Evolutionary conservation across 2,797 vertebrate species (phyloP), one percentile per base, ranked within the genome.

Genomic region (Austrolebias charrua): DNA sequence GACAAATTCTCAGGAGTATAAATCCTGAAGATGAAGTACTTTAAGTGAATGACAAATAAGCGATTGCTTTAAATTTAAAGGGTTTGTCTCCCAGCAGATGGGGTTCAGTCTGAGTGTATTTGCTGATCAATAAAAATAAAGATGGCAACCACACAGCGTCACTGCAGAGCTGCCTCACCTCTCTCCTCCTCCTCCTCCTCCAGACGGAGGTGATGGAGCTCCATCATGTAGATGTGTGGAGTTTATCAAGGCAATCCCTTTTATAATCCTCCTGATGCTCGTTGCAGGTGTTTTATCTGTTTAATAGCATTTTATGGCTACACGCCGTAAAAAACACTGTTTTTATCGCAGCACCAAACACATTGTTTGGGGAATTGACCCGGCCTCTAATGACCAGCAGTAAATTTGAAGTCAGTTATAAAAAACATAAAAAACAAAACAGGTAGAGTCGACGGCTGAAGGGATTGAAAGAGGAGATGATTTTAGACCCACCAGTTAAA

Each of bases 221-320:
- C 76, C 84, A 83, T 84, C 72, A 48, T 60, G 48, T 73, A 84
- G 84, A 87, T 87, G 86, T 87, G 88, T 86, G 80, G 87, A 90
- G 90, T 92, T 90, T 92, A 92, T 89, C 89, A 90, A 90, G 89
- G 89, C 90, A 92, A 88, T 91, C 90, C 86, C 76, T 86, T 89
- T 90, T 90, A 88, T 80, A 84, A 88, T 89, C 85, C 90, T 91
- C 89, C 71, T 77, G 90, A 88, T 86, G 86, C 88, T 88, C 88
- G 73, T 90, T 90, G 83, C 60, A 55, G 48, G 76, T 89, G 88
- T 90, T 91, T 91, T 91, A 91, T 91, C 89, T 90, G 80, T 89
- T 88, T 88, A 90, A 91, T 90, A 91, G 88, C 84, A 83, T 89
- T 91, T 88, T 86, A 87, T 85, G 73, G 88, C 80, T 73, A 79